Base-by-base conservation (phyloP, 2,888 invertebrate species). In the Deroplatys truncata region DNA sequence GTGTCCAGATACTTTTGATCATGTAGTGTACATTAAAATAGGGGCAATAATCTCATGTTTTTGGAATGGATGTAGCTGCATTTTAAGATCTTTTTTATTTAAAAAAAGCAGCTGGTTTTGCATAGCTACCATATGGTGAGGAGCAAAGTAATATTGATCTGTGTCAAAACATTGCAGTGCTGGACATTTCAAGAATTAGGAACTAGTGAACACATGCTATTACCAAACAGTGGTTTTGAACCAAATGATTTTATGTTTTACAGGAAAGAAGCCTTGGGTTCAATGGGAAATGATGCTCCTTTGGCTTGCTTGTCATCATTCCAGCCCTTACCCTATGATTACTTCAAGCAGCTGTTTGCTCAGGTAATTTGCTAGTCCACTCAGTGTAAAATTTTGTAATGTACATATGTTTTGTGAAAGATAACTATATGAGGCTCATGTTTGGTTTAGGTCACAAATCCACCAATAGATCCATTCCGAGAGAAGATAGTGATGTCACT, bases 241-340 rank as follows among this genome's bases (percentile, higher is more conserved):
- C 1, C 43, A 43, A 7, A 10, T 0, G 5, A 43, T 43, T 43
- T 43, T 43, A 4, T 84, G 9, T n/a, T 89, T 92, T 94, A 72
- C 93, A 99, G 98, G 93, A 99, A 99, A 94, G 99, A 99, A 94
- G 98, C 99, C 0, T 95, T 99, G 31, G 99, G 99, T 89, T 99
- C 99, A 49, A 99, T 99, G 99, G 99, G 99, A 90, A 99, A 99
- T 93, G 99, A 99, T 94, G 98, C 98, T 0, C 99, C 99, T 0
- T 94, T 99, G 91, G 99, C 99, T 15, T 99, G 99, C 92, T 95
- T 99, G 43, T 99, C 99, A 0, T 95, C 96, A 93, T 99, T 98
- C 94, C 98, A 99, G 93, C 99, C 99, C 15, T 94, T 99, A 90
- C 95, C 98, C 2, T 99, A 99, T 93, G 98, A 98, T 92, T 99